Conservation (phyloP, 2,113 vertebrate species). For the Acanthochromis polyacanthus region DNA sequence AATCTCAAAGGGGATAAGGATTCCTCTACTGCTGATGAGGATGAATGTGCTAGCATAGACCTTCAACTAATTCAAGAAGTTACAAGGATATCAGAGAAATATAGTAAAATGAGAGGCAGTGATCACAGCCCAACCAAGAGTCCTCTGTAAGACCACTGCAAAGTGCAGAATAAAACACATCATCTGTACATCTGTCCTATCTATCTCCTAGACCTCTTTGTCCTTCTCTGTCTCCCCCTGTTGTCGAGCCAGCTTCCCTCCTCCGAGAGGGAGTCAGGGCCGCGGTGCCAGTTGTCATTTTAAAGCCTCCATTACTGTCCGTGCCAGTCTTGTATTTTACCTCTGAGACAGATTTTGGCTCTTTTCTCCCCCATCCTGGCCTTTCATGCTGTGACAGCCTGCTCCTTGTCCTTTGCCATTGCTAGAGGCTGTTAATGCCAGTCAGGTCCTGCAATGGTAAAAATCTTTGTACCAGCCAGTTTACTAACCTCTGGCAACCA, state of each 20-base stretch:
- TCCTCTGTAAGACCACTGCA: no score
- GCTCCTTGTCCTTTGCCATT: constrained; percentile 36
- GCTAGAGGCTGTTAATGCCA: constrained; percentile 22
- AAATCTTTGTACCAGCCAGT: not conserved
- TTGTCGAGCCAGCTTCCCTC: not conserved
- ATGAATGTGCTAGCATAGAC: no score
- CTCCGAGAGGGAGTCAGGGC: not conserved
- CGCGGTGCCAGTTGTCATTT: constrained; percentile 1
- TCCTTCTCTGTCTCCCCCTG: not conserved
- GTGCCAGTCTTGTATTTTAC: not conserved
- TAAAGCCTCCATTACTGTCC: constrained; percentile 11
- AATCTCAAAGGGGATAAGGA: not conserved
- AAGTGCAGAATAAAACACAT: not conserved
- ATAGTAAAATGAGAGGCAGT: not conserved
- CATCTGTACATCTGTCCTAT: not conserved
- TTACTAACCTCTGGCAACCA: constrained; percentile 33
- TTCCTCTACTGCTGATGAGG: not conserved
- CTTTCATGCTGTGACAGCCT: constrained; percentile 28
- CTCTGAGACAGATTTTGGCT: constrained; percentile 27
- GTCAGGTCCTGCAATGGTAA: constrained; percentile 7
- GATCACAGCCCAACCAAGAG: no score
- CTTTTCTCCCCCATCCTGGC: constrained; percentile 14
- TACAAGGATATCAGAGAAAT: not conserved
- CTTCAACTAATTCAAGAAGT: not conserved
- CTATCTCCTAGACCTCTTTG: not conserved